phyloP scores from a whole-genome alignment of 2,888 invertebrate species.

The Noctua pronuba region DNA sequence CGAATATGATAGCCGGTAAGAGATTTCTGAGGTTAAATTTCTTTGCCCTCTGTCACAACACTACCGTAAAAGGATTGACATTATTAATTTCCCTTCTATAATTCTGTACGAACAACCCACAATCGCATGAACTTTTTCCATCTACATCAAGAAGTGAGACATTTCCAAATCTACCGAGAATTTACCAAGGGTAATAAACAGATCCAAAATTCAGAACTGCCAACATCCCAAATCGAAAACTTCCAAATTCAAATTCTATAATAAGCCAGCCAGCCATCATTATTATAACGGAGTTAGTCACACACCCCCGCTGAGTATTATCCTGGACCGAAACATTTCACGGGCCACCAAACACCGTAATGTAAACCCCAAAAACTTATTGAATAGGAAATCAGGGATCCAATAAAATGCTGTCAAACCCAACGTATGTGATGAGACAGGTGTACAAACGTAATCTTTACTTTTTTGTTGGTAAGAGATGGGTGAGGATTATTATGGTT shows the following conservation, averaged over 20 bases:
- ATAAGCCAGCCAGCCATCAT: constrained; percentile 59
- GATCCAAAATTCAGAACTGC: constrained; percentile 27
- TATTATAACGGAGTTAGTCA: constrained; percentile 74
- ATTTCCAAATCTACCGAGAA: not conserved
- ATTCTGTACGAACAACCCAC: not conserved
- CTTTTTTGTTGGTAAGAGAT: constrained; percentile 62
- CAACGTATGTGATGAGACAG: constrained; percentile 81
- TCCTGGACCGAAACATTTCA: constrained; percentile 80
- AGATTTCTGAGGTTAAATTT: not conserved
- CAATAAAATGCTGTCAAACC: constrained; percentile 88
- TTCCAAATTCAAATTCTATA: constrained; percentile 50
- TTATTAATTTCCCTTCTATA: not conserved
- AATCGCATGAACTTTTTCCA: constrained; percentile 23
- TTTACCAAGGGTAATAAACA: constrained; percentile 44
- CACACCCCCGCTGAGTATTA: constrained; percentile 71
- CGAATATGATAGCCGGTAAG: not conserved
- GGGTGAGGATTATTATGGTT: constrained; percentile 52
- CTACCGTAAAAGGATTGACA: not conserved
- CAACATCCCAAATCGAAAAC: constrained; percentile 51
- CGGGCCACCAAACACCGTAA: constrained; percentile 83
- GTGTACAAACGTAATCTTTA: constrained; percentile 70
- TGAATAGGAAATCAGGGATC: constrained; percentile 86
- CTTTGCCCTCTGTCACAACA: not conserved
- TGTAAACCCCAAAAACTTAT: constrained; percentile 84
- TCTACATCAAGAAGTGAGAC: not conserved